Conservation (phyloP, 2,797 vertebrate genomes). For the Danio jaintianensis region DNA sequence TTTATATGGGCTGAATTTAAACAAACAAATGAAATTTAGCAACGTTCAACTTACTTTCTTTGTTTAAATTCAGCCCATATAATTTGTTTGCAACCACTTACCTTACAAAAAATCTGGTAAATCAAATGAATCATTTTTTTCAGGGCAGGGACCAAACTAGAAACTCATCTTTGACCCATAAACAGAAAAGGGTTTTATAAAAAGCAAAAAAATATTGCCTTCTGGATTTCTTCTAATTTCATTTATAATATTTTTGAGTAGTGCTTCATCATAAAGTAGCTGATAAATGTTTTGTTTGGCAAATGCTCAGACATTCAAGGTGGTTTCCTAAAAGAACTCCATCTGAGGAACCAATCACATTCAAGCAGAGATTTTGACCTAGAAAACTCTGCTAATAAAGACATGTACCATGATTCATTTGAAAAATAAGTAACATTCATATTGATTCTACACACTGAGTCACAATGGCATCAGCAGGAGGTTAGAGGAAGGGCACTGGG, state of each 20-base stretch:
- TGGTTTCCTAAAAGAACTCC: background rate
- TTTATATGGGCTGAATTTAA: no score
- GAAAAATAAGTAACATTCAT: background rate
- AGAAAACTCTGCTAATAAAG: background rate
- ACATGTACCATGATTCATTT: background rate
- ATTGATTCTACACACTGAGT: constrained; percentile 18
- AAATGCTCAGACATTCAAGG: background rate
- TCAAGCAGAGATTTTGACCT: background rate
- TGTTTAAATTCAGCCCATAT: no score
- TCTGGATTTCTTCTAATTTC: background rate
- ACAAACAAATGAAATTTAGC: no score
- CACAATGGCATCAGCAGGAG: background rate
- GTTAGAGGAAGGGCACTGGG: constrained; percentile 15
- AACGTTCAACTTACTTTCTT: no score
- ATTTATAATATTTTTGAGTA: background rate
- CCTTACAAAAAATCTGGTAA: no score
- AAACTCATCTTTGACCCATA: background rate
- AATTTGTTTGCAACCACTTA: no score
- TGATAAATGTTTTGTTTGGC: background rate
- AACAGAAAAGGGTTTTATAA: background rate
- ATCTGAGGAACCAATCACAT: background rate
- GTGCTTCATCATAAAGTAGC: background rate
- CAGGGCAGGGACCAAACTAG: no score
- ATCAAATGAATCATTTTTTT: no score
- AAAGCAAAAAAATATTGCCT: background rate